Base-by-base conservation (phyloP, 2,888 invertebrate species). In the Volucella bombylans region DNA sequence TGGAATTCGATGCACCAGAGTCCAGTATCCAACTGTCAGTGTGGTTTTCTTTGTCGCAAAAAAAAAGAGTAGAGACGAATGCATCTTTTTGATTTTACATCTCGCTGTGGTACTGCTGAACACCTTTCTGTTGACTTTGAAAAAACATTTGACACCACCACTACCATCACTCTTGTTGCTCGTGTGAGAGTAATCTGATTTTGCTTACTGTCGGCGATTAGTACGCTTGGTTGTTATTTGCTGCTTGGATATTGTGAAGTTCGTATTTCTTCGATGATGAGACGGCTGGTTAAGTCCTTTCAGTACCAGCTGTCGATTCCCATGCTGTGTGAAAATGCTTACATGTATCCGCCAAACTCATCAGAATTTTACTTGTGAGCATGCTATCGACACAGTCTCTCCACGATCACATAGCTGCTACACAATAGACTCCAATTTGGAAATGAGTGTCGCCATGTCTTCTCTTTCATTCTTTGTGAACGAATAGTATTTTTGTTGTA, bases 1-100 rank as follows among this genome's bases (percentile, higher is more conserved):
- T 81, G 38, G 86, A 80, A 14, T 85, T 64, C 12, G 76, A 86
- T 12, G 86, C 80, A 12, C 77, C 86, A 4, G 64, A 81, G 57
- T 85, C 87, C 31, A 82, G 45, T 69, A 55, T 79, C 86, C 86
- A 82, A 14, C 39, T 31, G 8, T 57, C 65, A 57, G 12, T 57
- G 15, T 15, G 50, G 50, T 50, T 50, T 50, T 50, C 50, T 8
- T 12, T 14, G n/a, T 50, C 18, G 10, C 14, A 14, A 52, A 52
- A 11, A 3, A 12, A 11, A 10, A 23, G 10, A 23, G 52, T 52
- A 6, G 23, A 52, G 31, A 52, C 23, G 52, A 52, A 14, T 14
- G 50, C 50, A 50, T 50, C 50, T 14, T 50, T 50, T 6, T 50
- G 14, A n/a, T 50, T 50, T 8, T 15, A 1, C 15, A 50, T 50